Base-by-base conservation (phyloP, 2,113 vertebrate species). In the Chloebia gouldiae region DNA sequence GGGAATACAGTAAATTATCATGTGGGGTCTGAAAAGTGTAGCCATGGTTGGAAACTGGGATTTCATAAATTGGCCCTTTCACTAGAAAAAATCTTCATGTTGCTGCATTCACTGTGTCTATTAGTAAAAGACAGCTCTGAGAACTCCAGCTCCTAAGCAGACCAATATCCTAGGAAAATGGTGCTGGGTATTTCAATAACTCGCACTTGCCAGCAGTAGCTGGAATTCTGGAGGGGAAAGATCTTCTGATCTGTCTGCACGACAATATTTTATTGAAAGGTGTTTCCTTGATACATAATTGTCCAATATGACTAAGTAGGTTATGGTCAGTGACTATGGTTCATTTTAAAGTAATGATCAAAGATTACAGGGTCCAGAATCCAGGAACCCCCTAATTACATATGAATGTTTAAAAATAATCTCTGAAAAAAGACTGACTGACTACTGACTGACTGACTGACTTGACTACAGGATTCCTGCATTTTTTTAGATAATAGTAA, bases 401-500 rank as follows among this genome's bases (percentile, higher is more conserved):
- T 50, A 64, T 77, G 76, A 87, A 51, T 47, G 2, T 39, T 88
- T 40, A 30, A 64, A 39, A 60, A 56, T 35, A 9, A 27, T 51
- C 18, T 77, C 47, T 70, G 33, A 87, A 53, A 37, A 60, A 61
- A 61, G 8, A 19, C 25, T 79, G 37, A 45, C 31, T 89, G 45
- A 65, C 25, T 45, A 39, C 39, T 39, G 39, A 39, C 39, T 39
- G 39, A 39, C 25, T 79, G 37, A 45, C 31, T 89, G 45, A 65
- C 25, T 45, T 45, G 14, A 24, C 13, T 72, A 13, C 3, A 2
- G 17, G 17, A 6, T 16, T 84, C 9, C 11, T 57, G 57, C 53
- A 70, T 90, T 92, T 60, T 79, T 96, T 97, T 88, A 94, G 42
- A 65, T 90, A 92, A 82, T 15, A 95, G 22, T 86, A 91, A 81